phyloP scores from a whole-genome alignment of 2,797 vertebrate species.

The Toxotes lorentzi region DNA sequence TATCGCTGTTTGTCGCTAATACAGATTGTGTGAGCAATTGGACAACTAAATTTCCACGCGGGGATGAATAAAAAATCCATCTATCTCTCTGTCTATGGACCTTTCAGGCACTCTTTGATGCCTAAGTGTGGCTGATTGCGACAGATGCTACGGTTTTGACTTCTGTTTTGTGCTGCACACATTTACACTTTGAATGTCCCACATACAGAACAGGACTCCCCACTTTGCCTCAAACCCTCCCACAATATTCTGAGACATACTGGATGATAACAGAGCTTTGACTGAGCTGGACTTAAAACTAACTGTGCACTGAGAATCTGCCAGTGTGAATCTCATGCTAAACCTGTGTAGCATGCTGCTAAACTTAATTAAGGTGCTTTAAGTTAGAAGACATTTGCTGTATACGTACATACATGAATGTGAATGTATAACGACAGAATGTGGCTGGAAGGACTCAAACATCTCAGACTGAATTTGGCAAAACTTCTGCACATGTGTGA shows the following conservation, averaged over 20 bases:
- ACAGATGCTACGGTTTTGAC: constrained; percentile 11
- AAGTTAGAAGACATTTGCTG: constrained; percentile 22
- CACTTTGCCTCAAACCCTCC: constrained; percentile 41
- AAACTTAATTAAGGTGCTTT: constrained; percentile 51
- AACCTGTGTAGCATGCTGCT: constrained; percentile 31
- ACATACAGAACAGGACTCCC: constrained; percentile 22
- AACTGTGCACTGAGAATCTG: constrained; percentile 25
- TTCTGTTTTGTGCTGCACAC: not conserved
- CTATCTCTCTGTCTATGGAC: too few species aligned
- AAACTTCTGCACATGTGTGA: constrained; percentile 41
- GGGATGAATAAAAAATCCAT: too few species aligned
- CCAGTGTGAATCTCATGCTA: constrained; percentile 26
- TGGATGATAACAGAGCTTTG: not conserved
- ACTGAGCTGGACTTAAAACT: constrained; percentile 20
- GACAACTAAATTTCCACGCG: too few species aligned
- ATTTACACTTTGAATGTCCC: constrained; percentile 37
- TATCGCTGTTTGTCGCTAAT: too few species aligned
- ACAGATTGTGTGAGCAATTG: too few species aligned
- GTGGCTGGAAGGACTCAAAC: constrained; percentile 18
- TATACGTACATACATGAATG: not conserved
- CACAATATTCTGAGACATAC: not conserved
- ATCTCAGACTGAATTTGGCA: not conserved
- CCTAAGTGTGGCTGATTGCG: not conserved
- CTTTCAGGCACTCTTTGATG: constrained; percentile 32
- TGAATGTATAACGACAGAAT: constrained; percentile 46